Evolutionary conservation across 1,140 invertebrate species (phyloP), one percentile per base, ranked within the genome.

Genomic region (Ceratosolen solmsi): DNA sequence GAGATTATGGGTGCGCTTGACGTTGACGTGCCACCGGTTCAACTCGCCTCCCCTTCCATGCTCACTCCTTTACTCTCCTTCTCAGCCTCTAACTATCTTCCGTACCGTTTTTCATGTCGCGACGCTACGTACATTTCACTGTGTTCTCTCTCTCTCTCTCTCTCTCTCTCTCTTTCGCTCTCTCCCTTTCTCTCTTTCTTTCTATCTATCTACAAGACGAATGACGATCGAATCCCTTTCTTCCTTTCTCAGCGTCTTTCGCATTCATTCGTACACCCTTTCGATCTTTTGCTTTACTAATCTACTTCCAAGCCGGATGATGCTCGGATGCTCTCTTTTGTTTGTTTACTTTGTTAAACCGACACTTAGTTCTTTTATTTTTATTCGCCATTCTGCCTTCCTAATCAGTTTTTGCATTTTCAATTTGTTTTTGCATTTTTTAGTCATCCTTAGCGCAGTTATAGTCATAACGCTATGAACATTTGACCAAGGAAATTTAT

Each of bases 1-100:
- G 70, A 85, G 84, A 88, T 88, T 88, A 89, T 85, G 85, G 83
- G 79, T 83, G 79, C 83, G 87, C 82, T 56, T 83, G 82, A 88
- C 86, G 84, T 89, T 89, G 88, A 89, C 86, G 85, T 80, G 82
- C 83, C 80, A 83, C 77, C 77, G 77, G 70, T 60, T 75, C 60
- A 36, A 68, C 72, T 81, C 20, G 27, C 63, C 30, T 22, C 46
- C 49, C 25, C 13, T 2, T 25, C 20, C 76, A 36, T 4, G 2
- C 60, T 51, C 38, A 36, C 75, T 68, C 46, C 46, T 51, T 51
- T 65, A 5, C 71, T 22, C 49, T 56, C 49, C 5, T 60, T 63
- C 25, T 68, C 49, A 3, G 22, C 49, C 25, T 68, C 33, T 51
- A 73, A 60, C 70, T 73, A n/a, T 41, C 36, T 41, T 46, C 46